These are phyloP conservation scores for Cerceris rybyensis DNA, from an alignment of 2,888 invertebrate genomes.

Conservation along the genomic window DNA sequence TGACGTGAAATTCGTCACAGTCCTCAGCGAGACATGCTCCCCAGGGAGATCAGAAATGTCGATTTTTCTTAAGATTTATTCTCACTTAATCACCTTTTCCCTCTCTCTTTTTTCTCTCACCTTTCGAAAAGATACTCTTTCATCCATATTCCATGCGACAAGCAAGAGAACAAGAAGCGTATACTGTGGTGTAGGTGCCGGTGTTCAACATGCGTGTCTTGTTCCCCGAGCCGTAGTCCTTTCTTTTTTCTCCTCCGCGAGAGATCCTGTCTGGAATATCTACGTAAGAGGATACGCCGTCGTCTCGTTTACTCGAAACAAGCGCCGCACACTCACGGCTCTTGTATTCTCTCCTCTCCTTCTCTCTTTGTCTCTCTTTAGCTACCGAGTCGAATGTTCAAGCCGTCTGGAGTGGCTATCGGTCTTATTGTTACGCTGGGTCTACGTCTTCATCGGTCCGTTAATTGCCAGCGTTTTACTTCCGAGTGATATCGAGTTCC, in stretches of 20 bases:
- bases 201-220: conserved; percentile 56
- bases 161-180: conserved; percentile 18
- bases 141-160: conserved; percentile 27
- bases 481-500: conserved; percentile 17
- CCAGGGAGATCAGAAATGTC: background rate
- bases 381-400: conserved; percentile 14
- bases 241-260: conserved; percentile 21
- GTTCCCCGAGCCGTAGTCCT: conserved; percentile 34
- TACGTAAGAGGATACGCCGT: conserved; percentile 71
- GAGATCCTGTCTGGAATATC: conserved; percentile 69
- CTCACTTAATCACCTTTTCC: background rate
- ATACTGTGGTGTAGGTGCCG: conserved; percentile 32
- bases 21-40: too few relatives aligned
- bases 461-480: conserved; percentile 31
- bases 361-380: background rate
- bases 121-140: conserved; percentile 31
- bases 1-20: too few relatives aligned
- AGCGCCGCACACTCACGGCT: conserved; percentile 36
- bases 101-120: background rate
- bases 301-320: conserved; percentile 67
- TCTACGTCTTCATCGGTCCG: conserved; percentile 43
- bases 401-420: background rate
- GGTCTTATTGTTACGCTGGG: conserved; percentile 14
- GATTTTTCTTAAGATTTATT: background rate
- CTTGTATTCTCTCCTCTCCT: conserved; percentile 5